A percentile compares a stretch with the other conserved stretches of the same genome.
Conservation (phyloP, 2,888 invertebrate species). For the Quadriops clusia region DNA sequence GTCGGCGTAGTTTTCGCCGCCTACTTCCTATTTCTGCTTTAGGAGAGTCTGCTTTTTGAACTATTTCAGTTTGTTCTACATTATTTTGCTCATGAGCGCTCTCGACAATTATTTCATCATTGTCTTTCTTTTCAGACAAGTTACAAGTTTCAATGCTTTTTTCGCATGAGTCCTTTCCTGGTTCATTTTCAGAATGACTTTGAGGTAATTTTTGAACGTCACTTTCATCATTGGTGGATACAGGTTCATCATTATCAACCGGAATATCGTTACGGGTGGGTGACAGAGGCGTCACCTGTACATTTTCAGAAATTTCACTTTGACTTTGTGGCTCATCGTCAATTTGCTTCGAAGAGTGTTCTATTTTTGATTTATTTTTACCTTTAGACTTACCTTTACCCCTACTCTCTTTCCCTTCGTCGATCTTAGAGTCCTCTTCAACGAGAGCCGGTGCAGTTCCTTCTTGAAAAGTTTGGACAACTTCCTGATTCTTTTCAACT, state of each 20-base stretch:
- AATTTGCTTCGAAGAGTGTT: constrained; percentile 24
- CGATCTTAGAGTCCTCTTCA: constrained; percentile 18
- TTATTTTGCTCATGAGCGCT: no score
- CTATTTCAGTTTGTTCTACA: no score
- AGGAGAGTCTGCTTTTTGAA: no score
- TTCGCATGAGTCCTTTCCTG: no score
- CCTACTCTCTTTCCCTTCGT: constrained; percentile 28
- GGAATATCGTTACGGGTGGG: constrained; percentile 29
- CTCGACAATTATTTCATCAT: no score
- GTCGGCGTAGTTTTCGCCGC: no score
- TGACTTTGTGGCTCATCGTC: constrained; percentile 29
- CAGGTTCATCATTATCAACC: constrained; percentile 23
- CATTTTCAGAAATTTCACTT: constrained; percentile 33
- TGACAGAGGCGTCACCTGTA: constrained; percentile 36
- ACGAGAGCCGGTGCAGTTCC: no score
- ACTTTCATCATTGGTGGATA: constrained; percentile 11
- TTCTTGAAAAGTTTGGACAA: no score
- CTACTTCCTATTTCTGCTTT: no score
- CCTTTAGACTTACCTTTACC: constrained; percentile 39
- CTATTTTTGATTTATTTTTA: constrained; percentile 34
- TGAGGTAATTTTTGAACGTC: neutral
- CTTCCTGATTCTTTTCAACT: no score
- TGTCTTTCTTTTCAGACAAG: no score
- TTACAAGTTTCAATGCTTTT: no score
- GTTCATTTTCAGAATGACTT: neutral